These are phyloP conservation scores for Paralichthys olivaceus DNA, from an alignment of 2,113 vertebrate genomes.

Conservation along the genomic window DNA sequence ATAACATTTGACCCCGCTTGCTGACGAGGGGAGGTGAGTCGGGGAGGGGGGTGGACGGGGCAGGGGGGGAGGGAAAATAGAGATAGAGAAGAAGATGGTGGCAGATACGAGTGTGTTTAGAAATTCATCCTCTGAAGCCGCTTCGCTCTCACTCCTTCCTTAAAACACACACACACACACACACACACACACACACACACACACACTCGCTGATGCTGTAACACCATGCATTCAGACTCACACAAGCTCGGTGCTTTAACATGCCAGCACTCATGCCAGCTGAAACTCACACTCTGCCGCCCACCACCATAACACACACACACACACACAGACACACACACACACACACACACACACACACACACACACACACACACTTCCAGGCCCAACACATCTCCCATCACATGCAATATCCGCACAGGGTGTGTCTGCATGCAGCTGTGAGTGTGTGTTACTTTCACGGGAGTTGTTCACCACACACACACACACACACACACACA, in stretches of 20 bases:
- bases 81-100: conserved; percentile 46
- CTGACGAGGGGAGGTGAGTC: conserved; percentile 68
- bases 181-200: conserved; percentile 38
- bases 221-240: too few species aligned
- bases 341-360: conserved; percentile 7
- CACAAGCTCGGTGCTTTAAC: conserved; percentile 32
- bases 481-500: conserved; percentile 1
- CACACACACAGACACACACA: conserved; percentile 18
- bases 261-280: conserved; percentile 50
- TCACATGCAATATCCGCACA: conserved; percentile 31
- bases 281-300: conserved; percentile 60
- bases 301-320: conserved; percentile 35
- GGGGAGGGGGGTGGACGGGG: background rate
- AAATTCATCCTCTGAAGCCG: conserved; percentile 72
- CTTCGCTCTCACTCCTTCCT: conserved; percentile 54
- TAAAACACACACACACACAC: conserved; percentile 38
- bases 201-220: conserved; percentile 9
- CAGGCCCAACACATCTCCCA: conserved; percentile 11
- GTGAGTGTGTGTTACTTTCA: background rate
- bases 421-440: conserved; percentile 12
- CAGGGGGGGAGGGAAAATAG: background rate
- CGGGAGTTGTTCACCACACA: conserved; percentile 18
- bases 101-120: conserved; percentile 64
- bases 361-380: too few species aligned
- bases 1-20: conserved; percentile 83